phyloP scores from a whole-genome alignment of 2,888 invertebrate species.

The Kryphioiulus occultus region DNA sequence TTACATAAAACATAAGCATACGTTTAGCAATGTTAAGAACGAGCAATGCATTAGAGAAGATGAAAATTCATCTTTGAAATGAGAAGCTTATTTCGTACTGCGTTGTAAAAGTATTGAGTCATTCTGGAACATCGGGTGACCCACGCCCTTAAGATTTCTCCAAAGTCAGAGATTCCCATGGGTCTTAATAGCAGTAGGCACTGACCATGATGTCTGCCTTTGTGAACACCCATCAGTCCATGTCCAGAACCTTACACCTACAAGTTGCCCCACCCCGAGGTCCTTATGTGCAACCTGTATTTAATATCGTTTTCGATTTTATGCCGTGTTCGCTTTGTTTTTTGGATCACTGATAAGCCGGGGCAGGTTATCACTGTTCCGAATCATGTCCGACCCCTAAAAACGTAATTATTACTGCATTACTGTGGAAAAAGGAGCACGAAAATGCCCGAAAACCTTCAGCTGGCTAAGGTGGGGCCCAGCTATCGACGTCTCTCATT shows the following conservation, averaged over 20 bases:
- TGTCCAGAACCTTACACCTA: background rate
- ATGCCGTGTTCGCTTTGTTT: background rate
- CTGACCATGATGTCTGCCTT: no score
- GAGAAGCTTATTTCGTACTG: no score
- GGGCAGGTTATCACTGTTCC: constrained; percentile 14
- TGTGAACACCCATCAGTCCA: background rate
- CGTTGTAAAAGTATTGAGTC: no score
- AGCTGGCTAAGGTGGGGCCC: background rate
- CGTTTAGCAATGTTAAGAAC: no score
- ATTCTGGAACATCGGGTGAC: no score
- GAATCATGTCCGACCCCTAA: constrained; percentile 16
- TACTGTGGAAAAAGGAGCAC: constrained; percentile 16
- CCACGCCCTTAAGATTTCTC: no score
- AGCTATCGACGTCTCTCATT: background rate
- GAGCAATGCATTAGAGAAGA: no score
- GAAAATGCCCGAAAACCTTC: constrained; percentile 16
- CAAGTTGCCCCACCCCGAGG: background rate
- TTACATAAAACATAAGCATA: no score
- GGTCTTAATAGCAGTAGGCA: no score
- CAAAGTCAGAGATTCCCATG: no score
- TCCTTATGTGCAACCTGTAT: constrained; percentile 3
- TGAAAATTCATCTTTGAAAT: no score
- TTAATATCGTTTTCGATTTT: constrained; percentile 11
- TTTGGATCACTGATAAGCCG: background rate
- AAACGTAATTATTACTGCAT: constrained; percentile 9